Percentiles rank a stretch among this genome's conserved stretches.
Conservation (phyloP, 2,888 invertebrate genomes). For the Alloplasta piceator region DNA sequence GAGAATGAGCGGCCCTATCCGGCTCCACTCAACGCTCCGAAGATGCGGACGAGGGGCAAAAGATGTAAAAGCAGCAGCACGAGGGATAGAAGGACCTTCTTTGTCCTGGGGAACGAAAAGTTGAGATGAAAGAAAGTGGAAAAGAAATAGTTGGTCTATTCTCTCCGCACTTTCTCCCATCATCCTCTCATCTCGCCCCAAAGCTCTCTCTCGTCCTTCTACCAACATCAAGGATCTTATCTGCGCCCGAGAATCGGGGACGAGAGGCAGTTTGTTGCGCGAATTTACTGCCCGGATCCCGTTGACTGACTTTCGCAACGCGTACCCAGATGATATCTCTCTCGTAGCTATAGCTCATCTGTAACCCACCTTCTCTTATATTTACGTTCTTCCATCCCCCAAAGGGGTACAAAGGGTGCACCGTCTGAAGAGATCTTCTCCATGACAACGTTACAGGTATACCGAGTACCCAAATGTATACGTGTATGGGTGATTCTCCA, state of each 20-base stretch:
- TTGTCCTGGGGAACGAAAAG: constrained; percentile 10
- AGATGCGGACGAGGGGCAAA: constrained; percentile 12
- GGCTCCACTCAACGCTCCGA: not conserved
- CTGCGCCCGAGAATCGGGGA: constrained; percentile 55
- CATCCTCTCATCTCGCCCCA: not conserved
- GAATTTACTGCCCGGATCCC: constrained; percentile 73
- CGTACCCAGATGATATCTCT: constrained; percentile 70
- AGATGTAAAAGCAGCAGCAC: constrained; percentile 34
- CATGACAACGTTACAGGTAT: not conserved
- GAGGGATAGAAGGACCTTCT: not conserved
- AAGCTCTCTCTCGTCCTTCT: constrained; percentile 3
- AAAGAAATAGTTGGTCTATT: constrained; percentile 38
- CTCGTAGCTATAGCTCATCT: constrained; percentile 6
- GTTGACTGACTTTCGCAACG: constrained; percentile 70
- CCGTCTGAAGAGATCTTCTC: constrained; percentile 1
- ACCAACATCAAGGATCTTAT: constrained; percentile 44
- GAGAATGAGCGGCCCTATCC: not conserved
- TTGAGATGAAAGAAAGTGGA: constrained; percentile 38
- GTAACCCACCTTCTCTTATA: constrained; percentile 5
- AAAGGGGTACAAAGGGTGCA: constrained; percentile 18
- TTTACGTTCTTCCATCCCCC: constrained; percentile 22
- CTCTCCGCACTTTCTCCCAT: not conserved
- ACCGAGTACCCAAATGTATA: not conserved
- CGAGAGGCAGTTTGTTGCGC: constrained; percentile 71
- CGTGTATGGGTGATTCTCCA: too few species aligned